Evolutionary conservation across 2,113 vertebrate genomes (phyloP), one percentile per base, ranked within the genome.

Genomic region (Scomber japonicus): DNA sequence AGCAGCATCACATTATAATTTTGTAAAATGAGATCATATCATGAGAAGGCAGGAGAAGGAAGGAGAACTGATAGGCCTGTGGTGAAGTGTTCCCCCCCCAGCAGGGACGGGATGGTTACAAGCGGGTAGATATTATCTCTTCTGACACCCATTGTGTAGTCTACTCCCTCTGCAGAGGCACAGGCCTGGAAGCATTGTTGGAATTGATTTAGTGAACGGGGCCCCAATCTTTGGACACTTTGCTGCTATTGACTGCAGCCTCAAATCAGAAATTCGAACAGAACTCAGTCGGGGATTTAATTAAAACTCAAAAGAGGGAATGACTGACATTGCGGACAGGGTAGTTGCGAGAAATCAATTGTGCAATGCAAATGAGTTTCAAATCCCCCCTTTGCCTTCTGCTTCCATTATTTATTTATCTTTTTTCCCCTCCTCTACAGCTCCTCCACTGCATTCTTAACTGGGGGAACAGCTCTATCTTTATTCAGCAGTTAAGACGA

Each of bases 281-380:
- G 89, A 90, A 86, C 77, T 91, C 83, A 80, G 88, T 82, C 78
- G 63, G 88, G 88, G 91, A 93, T 95, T 95, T 94, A 93, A 94
- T 94, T 93, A 93, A 93, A 92, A 88, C 86, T 89, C 86, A 89
- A 81, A 87, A 86, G 89, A 83, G 71, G 79, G 85, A 90, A 86
- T 94, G 92, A 92, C 77, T 93, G 90, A 93, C 87, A 88, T 74
- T 76, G 78, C n/a, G 75, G 93, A 91, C 87, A 86, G 84, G 88
- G 67, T 74, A 85, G 74, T 72, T 79, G 67, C 45, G n/a, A 86
- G 84, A 86, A 93, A 94, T 93, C 91, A 89, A 93, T 94, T 82
- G 84, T 71, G 30, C 80, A 82, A 92, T 92, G 87, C 74, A 90
- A 92, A 91, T 89, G 30, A 85, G 83, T 80, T 86, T 81, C 24